These are phyloP conservation scores for Sitta carolinensis DNA, from an alignment of 2,797 vertebrate genomes.

Conservation along the genomic window DNA sequence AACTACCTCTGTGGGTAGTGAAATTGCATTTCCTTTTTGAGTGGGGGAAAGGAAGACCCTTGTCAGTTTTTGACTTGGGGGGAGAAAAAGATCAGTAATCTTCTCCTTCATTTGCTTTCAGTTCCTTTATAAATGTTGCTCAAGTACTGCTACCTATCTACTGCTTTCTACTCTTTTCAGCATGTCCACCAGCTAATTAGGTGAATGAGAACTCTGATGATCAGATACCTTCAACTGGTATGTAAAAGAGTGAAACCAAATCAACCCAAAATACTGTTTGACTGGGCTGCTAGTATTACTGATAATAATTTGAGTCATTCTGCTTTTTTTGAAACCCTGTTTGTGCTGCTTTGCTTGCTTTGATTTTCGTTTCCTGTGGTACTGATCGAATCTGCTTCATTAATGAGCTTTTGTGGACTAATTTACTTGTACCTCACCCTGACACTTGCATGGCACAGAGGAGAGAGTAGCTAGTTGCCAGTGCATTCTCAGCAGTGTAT, in stretches of 20 bases:
- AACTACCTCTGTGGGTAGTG: background rate
- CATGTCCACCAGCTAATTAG: conserved; percentile 80
- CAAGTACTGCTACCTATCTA: conserved; percentile 76
- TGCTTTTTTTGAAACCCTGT: conserved; percentile 22
- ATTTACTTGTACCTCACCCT: background rate
- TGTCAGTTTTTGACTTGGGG: background rate
- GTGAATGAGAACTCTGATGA: conserved; percentile 76
- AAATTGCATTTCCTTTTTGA: conserved; percentile 20
- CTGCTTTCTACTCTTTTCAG: conserved; percentile 82
- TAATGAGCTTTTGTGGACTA: conserved; percentile 16
- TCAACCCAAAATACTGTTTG: conserved; percentile 55
- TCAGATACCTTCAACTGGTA: conserved; percentile 79
- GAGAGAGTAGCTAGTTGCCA: background rate
- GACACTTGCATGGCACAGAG: background rate
- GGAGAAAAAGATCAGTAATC: background rate
- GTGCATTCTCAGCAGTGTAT: background rate
- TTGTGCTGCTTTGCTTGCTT: conserved; percentile 56
- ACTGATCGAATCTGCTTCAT: background rate
- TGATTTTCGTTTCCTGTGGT: conserved; percentile 12
- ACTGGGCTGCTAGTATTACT: conserved; percentile 25
- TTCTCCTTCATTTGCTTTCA: conserved; percentile 61
- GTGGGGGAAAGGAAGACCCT: background rate
- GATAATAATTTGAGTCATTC: conserved; percentile 7
- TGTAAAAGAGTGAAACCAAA: conserved; percentile 73
- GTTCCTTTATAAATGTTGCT: conserved; percentile 72